Evolutionary conservation across 2,888 invertebrate species (phyloP), one percentile per base, ranked within the genome.

Genomic region (Drosophila melanosoma): DNA sequence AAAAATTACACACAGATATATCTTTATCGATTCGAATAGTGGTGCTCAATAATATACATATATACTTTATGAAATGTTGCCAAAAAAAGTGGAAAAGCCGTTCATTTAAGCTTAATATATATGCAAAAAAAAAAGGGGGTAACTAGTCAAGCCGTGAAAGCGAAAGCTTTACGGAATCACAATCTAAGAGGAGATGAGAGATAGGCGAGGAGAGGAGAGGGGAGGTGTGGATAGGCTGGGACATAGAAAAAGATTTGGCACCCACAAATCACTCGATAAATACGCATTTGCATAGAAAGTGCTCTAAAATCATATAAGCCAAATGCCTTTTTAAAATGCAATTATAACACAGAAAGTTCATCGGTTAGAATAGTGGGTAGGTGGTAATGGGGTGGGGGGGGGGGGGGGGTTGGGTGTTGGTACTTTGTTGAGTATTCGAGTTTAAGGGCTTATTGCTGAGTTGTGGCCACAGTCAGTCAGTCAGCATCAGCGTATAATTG

Each of bases 271-370:
- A 35, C 66, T 40, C 38, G 17, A 56, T 20, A 10, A 60, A 45
- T 38, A 23, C 35, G 45, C 67, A 26, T 35, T 49, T 26, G 32
- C 49, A 49, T 17, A 17, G 38, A 48, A 32, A 32, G 10, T 5
- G 45, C 32, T 32, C 56, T n/a, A 52, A 69, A 73, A 51, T 62
- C 29, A 53, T 51, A 52, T 53, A 69, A 60, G 53, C 65, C 66
- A 78, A 75, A 63, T 53, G n/a, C 62, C 63, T 67, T 68, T 75
- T 83, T 83, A 81, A 81, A 81, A 81, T 78, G 79, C 79, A 81
- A 81, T 81, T 83, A 75, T 66, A 82, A 57, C 71, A 36, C 52
- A 45, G 4, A 38, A 38, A 38, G 15, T 15, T 26, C 42, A 11
- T 20, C 20, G 20, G 20, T 3, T 15, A 15, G 29, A 26, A 1